These are phyloP conservation scores for Theristus sp. DNA, from an alignment of 2,888 invertebrate species.

Conservation along the genomic window DNA sequence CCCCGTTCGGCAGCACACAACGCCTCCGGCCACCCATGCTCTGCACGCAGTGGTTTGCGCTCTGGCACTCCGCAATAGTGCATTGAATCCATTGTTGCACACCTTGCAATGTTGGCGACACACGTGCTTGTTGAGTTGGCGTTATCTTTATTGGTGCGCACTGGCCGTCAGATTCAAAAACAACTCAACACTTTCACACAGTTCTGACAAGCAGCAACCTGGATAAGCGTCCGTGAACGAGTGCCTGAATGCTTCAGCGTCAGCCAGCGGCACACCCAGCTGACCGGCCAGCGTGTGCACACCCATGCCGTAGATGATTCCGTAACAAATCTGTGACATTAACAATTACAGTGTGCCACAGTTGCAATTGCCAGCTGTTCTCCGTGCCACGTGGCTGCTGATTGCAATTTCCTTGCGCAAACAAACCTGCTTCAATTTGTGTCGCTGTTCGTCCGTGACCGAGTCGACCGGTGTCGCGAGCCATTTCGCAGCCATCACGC, in stretches of 20 bases:
- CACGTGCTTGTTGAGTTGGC: too few relatives aligned
- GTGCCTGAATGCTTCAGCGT: slow-evolving; percentile 46
- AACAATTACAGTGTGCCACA: not conserved
- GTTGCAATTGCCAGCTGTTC: not conserved
- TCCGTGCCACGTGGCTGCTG: too few relatives aligned
- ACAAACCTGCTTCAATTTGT: slow-evolving; percentile 53
- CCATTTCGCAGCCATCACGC: slow-evolving; percentile 65
- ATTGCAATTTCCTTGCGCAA: not conserved
- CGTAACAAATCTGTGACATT: slow-evolving; percentile 60
- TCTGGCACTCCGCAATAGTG: slow-evolving; percentile 45
- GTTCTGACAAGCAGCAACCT: too few relatives aligned
- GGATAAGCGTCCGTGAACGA: slow-evolving; percentile 61
- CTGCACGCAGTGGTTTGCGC: slow-evolving; percentile 54
- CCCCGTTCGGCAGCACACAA: slow-evolving; percentile 45
- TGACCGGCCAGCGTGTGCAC: slow-evolving; percentile 56
- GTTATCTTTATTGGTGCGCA: too few relatives aligned
- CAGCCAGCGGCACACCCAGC: slow-evolving; percentile 53
- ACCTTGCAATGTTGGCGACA: too few relatives aligned
- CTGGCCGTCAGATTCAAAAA: too few relatives aligned
- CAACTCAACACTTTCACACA: too few relatives aligned
- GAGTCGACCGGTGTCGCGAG: slow-evolving; percentile 46
- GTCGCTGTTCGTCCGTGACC: slow-evolving; percentile 56
- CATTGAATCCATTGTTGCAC: too few relatives aligned
- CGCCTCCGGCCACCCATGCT: slow-evolving; percentile 61
- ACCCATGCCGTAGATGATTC: slow-evolving; percentile 93